These are phyloP conservation scores for Lasius platythorax DNA, from an alignment of 2,888 invertebrate genomes.

Conservation along the genomic window DNA sequence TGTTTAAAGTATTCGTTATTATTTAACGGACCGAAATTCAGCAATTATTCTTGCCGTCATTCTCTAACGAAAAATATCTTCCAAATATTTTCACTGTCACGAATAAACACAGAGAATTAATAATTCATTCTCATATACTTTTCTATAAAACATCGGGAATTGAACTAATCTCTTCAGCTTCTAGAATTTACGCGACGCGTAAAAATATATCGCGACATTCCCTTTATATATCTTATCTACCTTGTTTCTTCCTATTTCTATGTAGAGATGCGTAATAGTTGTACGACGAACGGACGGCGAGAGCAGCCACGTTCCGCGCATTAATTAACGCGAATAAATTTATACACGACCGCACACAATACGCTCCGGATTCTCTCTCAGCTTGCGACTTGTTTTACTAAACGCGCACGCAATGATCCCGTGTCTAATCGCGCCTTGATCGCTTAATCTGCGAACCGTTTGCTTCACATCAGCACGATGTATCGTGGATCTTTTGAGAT, in stretches of 20 bases:
- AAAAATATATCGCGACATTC: neutral
- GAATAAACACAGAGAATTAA: neutral
- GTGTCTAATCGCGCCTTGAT: conserved; percentile 81
- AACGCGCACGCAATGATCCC: conserved; percentile 65
- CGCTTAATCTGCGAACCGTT: conserved; percentile 76
- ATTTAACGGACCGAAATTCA: neutral
- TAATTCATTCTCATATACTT: neutral
- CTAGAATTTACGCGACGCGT: neutral
- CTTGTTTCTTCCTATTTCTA: neutral
- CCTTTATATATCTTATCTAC: conserved; percentile 10
- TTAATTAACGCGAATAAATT: conserved; percentile 47
- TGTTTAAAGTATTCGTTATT: neutral
- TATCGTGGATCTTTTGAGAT: conserved; percentile 62
- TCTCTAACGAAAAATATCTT: neutral
- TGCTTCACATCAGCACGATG: conserved; percentile 59
- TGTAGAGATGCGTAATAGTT: neutral
- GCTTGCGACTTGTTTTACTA: conserved; percentile 30
- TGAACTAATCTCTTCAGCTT: neutral
- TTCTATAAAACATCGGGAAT: neutral
- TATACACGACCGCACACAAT: conserved; percentile 31
- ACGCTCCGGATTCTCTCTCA: neutral
- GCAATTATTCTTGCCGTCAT: neutral
- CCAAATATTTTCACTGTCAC: neutral
- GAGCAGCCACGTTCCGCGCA: conserved; percentile 22
- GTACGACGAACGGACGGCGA: neutral